Conservation (phyloP, 2,797 vertebrate genomes). For the Sebastes glaucus region DNA sequence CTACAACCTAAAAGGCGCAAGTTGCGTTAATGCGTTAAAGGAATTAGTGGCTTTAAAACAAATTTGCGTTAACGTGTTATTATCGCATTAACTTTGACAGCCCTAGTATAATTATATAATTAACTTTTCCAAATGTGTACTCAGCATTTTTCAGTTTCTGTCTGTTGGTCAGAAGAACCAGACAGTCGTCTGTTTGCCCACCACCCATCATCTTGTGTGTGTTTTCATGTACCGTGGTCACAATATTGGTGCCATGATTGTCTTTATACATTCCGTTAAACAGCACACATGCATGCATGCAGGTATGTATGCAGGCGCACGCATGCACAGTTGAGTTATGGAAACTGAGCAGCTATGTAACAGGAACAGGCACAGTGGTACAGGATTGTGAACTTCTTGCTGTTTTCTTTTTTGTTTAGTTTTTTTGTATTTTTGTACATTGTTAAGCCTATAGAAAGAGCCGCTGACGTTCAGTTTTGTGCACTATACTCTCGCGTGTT, state of each 20-base stretch:
- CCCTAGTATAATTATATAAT: not conserved
- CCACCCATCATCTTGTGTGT: not conserved
- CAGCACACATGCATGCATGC: constrained; percentile 1
- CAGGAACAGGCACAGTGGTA: not conserved
- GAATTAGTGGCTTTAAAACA: too few species aligned
- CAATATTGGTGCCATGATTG: constrained; percentile 13
- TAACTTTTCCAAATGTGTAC: not conserved
- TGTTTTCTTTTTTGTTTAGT: not conserved
- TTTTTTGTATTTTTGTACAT: not conserved
- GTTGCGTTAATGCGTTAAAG: too few species aligned
- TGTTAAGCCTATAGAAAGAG: not conserved
- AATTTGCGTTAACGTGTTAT: too few species aligned
- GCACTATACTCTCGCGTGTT: not conserved
- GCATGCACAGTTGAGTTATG: not conserved
- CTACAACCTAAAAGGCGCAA: too few species aligned
- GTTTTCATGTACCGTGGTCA: constrained; percentile 1
- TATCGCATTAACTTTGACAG: too few species aligned
- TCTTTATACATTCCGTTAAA: not conserved
- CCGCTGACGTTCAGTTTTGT: not conserved
- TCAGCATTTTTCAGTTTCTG: not conserved
- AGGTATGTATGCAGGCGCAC: not conserved
- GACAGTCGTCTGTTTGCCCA: not conserved
- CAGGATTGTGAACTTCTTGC: not conserved
- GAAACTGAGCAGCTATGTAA: not conserved
- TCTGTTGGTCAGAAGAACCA: not conserved